Evolutionary conservation across 2,113 vertebrate species (phyloP), one percentile per base, ranked within the genome.

Genomic region (Trachemys scripta): DNA sequence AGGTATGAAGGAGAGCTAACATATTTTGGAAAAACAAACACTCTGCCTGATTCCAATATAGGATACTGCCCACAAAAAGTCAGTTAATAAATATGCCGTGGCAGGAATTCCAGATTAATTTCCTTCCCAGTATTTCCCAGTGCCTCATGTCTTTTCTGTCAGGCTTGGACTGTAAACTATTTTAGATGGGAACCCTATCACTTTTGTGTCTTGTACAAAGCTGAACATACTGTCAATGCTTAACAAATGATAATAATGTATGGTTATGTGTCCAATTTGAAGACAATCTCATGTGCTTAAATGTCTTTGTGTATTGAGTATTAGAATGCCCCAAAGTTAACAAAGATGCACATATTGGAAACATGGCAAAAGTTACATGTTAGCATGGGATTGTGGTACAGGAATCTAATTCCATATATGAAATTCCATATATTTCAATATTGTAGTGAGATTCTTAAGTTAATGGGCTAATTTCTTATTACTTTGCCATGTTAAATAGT

Each of bases 161-260:
- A 50, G 38, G 6, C 75, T 29, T 47, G 56, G 14, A 50, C 9
- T 31, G 2, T 38, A 89, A 85, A 25, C 45, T 79, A 42, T 65
- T 93, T 95, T 90, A 90, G 22, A 80, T 1, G 79, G 89, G 83
- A 42, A 24, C 22, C 3, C 72, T 8, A 1, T 27, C 1, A 22
- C 57, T 92, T 80, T 90, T 82, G 22, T 80, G 1, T 78, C 8
- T 85, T 90, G 27, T 50, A 17, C 3, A 72, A 7, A 11, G 82
- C 2, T 79, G 57, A 81, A 12, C 2, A 76, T 0, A 0, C 25
- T 85, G 1, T 35, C 49, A 80, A 5, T 79, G 57, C 3, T 80
- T 86, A 76, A 5, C 4, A 9, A 50, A 50, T 20, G 17, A 8
- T 7, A 88, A 57, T 5, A 27, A 84, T 57, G 25, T 76, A 89